These are phyloP conservation scores for Ecdyonurus torrentis DNA, from an alignment of 2,888 invertebrate species.

Conservation along the genomic window DNA sequence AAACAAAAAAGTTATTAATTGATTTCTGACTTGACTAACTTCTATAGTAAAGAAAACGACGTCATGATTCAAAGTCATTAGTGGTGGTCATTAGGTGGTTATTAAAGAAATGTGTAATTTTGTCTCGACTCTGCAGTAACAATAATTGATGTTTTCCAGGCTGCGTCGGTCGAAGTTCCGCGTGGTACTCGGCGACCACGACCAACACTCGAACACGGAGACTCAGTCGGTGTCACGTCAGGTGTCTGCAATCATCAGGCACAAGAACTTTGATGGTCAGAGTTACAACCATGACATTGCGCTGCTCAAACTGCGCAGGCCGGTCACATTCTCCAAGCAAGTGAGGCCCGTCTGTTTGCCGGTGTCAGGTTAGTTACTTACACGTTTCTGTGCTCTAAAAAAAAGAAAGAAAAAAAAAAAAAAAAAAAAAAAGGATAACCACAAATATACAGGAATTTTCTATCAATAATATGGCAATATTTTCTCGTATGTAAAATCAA, in stretches of 20 bases:
- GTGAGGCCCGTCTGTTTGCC: constrained; percentile 67
- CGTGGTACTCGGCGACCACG: constrained; percentile 68
- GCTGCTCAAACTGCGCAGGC: constrained; percentile 54
- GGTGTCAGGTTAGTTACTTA: constrained; percentile 18
- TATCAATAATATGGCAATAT: too few species aligned
- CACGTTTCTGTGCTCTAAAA: not conserved
- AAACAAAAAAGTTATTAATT: too few species aligned
- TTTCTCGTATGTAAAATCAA: not conserved
- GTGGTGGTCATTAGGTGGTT: not conserved
- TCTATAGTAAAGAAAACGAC: not conserved
- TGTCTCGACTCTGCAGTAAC: not conserved
- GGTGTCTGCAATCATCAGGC: constrained; percentile 58
- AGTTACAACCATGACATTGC: constrained; percentile 80
- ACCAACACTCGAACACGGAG: constrained; percentile 50
- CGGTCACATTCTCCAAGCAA: constrained; percentile 56
- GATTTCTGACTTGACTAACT: too few species aligned
- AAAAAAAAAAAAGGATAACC: too few species aligned
- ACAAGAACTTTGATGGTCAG: constrained; percentile 68
- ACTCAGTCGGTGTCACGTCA: constrained; percentile 64
- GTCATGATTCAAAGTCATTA: not conserved
- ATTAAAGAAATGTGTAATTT: not conserved
- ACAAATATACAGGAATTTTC: too few species aligned
- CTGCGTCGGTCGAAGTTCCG: constrained; percentile 64
- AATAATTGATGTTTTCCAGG: constrained; percentile 30
- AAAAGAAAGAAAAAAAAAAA: too few species aligned